These are phyloP conservation scores for Avahi laniger DNA, from an alignment of 2,797 vertebrate species.

Conservation along the genomic window DNA sequence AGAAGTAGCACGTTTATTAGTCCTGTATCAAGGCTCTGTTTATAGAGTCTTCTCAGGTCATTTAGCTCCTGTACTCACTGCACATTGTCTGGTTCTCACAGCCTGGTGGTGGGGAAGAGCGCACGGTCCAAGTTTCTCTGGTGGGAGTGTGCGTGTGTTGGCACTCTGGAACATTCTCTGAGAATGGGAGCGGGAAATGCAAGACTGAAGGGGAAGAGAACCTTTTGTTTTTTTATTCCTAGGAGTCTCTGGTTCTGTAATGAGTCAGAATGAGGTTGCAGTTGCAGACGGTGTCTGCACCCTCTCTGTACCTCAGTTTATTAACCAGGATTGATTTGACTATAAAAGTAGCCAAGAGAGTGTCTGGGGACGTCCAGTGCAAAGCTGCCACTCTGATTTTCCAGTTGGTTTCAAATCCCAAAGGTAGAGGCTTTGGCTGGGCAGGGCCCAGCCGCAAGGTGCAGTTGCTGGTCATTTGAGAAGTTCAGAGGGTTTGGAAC, in stretches of 20 bases:
- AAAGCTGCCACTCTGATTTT: not conserved
- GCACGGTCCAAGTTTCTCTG: not conserved
- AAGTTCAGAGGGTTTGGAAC: not conserved
- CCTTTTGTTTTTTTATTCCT: not conserved
- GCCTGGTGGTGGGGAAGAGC: too few species aligned
- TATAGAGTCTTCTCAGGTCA: rapidly evolving
- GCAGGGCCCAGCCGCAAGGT: not conserved
- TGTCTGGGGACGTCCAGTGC: too few species aligned
- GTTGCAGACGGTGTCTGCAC: not conserved
- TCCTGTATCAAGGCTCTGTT: not conserved
- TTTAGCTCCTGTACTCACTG: not conserved
- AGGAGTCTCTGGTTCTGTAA: not conserved
- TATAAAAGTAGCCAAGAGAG: too few species aligned
- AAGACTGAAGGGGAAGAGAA: not conserved
- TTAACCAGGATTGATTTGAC: not conserved
- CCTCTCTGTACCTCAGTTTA: not conserved
- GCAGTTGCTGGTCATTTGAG: not conserved
- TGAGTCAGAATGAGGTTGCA: not conserved
- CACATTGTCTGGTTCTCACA: not conserved
- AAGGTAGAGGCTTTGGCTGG: not conserved
- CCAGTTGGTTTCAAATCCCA: not conserved
- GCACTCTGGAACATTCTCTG: too few species aligned
- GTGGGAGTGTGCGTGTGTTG: rapidly evolving
- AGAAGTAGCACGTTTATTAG: too few species aligned
- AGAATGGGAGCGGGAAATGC: not conserved